Evolutionary conservation across 2,797 vertebrate genomes (phyloP).

Genomic region (Remorina albescens): DNA sequence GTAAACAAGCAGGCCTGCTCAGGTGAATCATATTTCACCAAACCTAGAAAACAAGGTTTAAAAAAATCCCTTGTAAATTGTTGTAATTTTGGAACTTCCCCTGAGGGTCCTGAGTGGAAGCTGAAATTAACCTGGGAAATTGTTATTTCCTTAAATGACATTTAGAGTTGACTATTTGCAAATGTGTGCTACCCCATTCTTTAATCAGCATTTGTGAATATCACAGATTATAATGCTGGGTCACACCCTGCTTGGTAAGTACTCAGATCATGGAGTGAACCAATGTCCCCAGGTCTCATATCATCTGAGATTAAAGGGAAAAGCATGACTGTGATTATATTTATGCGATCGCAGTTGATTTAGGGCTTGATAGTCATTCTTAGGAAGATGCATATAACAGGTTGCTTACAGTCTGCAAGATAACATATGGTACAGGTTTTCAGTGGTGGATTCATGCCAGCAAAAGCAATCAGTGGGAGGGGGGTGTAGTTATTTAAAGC

Average conservation of each 20-base stretch:
- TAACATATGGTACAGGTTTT: not conserved
- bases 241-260: constrained; percentile 19
- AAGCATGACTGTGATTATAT: not conserved
- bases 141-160: not conserved
- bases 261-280: constrained; percentile 23
- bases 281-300: not conserved
- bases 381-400: not conserved
- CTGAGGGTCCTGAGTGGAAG: not conserved
- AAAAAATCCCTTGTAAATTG: constrained; percentile 15
- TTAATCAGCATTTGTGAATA: constrained; percentile 8
- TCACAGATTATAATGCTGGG: constrained; percentile 10
- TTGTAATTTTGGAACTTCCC: constrained; percentile 32
- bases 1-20: constrained; percentile 3
- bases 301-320: constrained; percentile 1
- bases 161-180: not conserved
- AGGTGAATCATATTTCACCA: not conserved
- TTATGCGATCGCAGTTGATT: not conserved
- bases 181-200: constrained; percentile 17
- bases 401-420: not conserved
- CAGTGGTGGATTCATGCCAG: not conserved
- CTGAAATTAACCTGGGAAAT: constrained; percentile 14
- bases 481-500: not conserved
- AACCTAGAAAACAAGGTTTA: constrained; percentile 25
- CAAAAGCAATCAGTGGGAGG: not conserved
- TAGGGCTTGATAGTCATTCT: not conserved